Percentiles rank a stretch among this genome's conserved stretches.
Evolutionary conservation across 2,797 vertebrate species (phyloP).

Genomic region (Pachyuromys duprasi): DNA sequence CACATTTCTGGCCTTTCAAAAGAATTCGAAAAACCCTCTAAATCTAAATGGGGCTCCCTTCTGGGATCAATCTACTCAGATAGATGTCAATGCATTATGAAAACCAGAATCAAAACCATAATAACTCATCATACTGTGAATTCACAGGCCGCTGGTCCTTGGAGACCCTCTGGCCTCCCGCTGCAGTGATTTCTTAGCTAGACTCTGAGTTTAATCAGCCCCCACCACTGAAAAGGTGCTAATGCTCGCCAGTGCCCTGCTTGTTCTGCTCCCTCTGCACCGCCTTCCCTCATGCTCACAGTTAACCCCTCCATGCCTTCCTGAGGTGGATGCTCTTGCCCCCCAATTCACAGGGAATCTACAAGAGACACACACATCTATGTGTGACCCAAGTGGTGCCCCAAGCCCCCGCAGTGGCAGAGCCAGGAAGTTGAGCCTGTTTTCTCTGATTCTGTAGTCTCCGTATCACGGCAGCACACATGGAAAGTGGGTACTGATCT

Average conservation of each 20-base stretch:
- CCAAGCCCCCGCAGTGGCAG: background rate
- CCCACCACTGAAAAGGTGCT: conserved; percentile 28
- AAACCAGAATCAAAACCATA: conserved; percentile 51
- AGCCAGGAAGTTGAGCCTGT: background rate
- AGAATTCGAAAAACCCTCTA: conserved; percentile 41
- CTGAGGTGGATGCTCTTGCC: rapidly evolving
- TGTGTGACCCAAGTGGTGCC: background rate
- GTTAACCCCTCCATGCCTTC: background rate
- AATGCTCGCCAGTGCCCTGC: background rate
- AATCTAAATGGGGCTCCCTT: conserved; percentile 53
- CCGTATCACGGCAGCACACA: background rate
- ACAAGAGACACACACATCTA: background rate
- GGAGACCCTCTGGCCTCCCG: background rate
- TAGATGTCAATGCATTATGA: conserved; percentile 51
- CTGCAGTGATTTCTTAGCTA: background rate
- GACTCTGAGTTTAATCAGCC: conserved; percentile 11
- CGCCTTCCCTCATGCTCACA: background rate
- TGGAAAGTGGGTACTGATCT: background rate
- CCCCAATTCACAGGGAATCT: background rate
- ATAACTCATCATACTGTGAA: background rate
- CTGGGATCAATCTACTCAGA: conserved; percentile 8
- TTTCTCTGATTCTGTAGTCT: background rate
- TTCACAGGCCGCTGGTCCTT: background rate
- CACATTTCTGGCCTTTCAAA: conserved; percentile 47
- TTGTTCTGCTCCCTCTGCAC: background rate